phyloP scores from a whole-genome alignment of 2,888 invertebrate genomes.

The Pollenia labialis region DNA sequence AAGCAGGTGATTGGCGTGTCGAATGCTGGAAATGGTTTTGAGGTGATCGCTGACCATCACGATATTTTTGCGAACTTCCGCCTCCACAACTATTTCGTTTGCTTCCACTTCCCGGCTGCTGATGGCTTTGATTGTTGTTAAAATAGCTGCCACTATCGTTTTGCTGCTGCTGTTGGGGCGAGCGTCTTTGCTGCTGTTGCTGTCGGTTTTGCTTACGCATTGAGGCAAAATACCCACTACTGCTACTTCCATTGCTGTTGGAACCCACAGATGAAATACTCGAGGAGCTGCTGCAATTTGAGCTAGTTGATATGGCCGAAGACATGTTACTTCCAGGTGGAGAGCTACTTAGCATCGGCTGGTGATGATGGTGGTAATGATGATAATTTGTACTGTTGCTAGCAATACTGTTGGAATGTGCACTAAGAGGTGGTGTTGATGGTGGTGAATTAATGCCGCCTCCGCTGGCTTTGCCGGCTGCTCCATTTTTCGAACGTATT shows the following conservation, averaged over 20 bases:
- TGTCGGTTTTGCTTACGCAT: conserved; percentile 77
- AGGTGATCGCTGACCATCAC: conserved; percentile 78
- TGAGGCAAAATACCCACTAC: conserved; percentile 77
- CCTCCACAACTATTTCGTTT: conserved; percentile 73
- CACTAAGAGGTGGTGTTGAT: conserved; percentile 79
- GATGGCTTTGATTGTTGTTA: conserved; percentile 66
- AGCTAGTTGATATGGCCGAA: conserved; percentile 77
- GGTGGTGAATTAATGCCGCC: conserved; percentile 75
- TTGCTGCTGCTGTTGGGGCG: conserved; percentile 71
- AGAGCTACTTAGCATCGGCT: conserved; percentile 77
- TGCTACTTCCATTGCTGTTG: conserved; percentile 75
- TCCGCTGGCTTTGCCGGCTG: conserved; percentile 63
- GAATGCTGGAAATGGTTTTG: conserved; percentile 73
- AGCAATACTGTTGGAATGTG: conserved; percentile 84
- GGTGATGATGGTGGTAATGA: conserved; percentile 75
- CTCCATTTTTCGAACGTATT: conserved; percentile 80
- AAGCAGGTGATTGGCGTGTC: conserved; percentile 79
- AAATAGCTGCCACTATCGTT: conserved; percentile 74
- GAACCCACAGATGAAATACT: conserved; percentile 76
- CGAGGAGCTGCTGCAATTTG: conserved; percentile 73
- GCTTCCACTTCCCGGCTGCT: conserved; percentile 69
- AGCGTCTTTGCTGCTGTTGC: conserved; percentile 78
- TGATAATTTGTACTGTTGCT: conserved; percentile 82
- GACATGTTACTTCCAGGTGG: conserved; percentile 78
- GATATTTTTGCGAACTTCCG: conserved; percentile 75